These are phyloP conservation scores for Macrotrachela quadricornifera DNA, from an alignment of 1,140 invertebrate species.

Conservation along the genomic window DNA sequence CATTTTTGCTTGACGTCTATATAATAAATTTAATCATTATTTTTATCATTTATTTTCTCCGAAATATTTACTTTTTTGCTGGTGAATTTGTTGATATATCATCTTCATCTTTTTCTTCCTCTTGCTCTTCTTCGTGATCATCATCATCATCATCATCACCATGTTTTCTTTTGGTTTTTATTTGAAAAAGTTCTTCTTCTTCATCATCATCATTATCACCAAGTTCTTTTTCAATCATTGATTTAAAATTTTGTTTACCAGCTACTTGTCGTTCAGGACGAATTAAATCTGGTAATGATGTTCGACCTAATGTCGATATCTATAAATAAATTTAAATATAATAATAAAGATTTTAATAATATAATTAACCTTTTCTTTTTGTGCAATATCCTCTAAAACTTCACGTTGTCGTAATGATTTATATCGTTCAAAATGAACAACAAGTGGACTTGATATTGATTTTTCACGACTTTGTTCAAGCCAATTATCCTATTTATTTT, in stretches of 20 bases:
- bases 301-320: conserved; percentile 9
- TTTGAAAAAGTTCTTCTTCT: conserved; percentile 1
- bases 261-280: conserved; percentile 11
- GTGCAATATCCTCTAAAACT: conserved; percentile 41
- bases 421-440: conserved; percentile 50
- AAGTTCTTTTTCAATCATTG: conserved; percentile 16
- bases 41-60: too few relatives aligned
- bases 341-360: conserved; percentile 3
- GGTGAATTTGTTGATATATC: too few relatives aligned
- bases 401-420: conserved; percentile 45
- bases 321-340: background rate
- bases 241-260: conserved; percentile 18
- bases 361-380: conserved; percentile 15
- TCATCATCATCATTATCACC: conserved; percentile 16
- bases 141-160: background rate
- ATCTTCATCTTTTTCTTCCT: conserved; percentile 10
- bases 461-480: conserved; percentile 44
- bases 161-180: background rate
- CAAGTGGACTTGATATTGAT: conserved; percentile 42
- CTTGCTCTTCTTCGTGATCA: conserved; percentile 8
- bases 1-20: too few relatives aligned
- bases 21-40: too few relatives aligned
- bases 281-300: conserved; percentile 11
- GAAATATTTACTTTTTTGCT: too few relatives aligned
- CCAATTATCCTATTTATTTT: conserved; percentile 13